These are phyloP conservation scores for Mormyrops attenuatus DNA, from an alignment of 2,797 vertebrate species.

Conservation along the genomic window DNA sequence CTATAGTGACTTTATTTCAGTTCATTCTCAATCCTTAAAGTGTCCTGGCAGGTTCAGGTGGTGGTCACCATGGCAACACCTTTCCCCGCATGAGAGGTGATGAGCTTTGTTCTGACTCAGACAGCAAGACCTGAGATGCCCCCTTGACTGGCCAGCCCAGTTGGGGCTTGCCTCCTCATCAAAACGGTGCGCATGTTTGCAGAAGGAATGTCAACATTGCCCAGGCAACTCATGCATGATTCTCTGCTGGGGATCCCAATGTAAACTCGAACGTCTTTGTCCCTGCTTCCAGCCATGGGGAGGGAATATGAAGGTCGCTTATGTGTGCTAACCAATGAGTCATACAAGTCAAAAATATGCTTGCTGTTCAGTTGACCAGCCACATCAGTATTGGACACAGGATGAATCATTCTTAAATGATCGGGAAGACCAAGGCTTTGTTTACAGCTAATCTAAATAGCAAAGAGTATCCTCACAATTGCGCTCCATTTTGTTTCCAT, in stretches of 20 bases:
- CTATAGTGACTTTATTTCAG: background rate
- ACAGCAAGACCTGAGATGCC: slow-evolving; percentile 25
- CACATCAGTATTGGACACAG: background rate
- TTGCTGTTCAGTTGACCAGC: background rate
- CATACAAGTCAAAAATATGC: background rate
- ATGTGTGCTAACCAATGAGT: background rate
- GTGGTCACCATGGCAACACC: slow-evolving; percentile 38
- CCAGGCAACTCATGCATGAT: background rate
- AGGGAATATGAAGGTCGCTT: background rate
- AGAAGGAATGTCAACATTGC: slow-evolving; percentile 37
- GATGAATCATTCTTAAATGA: slow-evolving; percentile 33
- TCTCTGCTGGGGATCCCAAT: background rate
- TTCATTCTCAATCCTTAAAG: background rate
- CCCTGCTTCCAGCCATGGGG: background rate
- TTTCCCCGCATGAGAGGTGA: slow-evolving; percentile 23
- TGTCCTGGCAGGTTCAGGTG: background rate
- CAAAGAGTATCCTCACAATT: slow-evolving; percentile 54
- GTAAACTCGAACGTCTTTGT: background rate
- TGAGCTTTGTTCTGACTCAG: slow-evolving; percentile 34
- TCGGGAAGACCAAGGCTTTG: slow-evolving; percentile 44
- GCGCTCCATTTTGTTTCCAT: slow-evolving; percentile 50
- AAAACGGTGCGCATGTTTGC: slow-evolving; percentile 26
- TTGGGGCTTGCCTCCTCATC: slow-evolving; percentile 41
- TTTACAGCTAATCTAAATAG: slow-evolving; percentile 51
- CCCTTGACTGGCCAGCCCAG: slow-evolving; percentile 27